phyloP scores from a whole-genome alignment of 2,797 vertebrate species.

The Pseudochromis fuscus region DNA sequence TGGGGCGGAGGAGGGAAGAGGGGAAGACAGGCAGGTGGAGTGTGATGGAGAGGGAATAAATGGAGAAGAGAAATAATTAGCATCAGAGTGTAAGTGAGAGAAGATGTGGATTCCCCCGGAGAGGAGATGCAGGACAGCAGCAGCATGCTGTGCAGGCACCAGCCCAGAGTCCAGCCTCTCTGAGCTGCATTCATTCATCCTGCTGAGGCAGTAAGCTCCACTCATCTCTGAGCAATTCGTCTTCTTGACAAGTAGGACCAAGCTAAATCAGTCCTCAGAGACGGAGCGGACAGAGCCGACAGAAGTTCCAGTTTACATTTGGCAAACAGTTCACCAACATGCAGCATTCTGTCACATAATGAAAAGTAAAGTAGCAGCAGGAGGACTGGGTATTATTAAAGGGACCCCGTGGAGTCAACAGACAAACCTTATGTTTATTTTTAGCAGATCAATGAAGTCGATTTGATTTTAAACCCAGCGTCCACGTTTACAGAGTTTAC shows the following conservation, averaged over 20 bases:
- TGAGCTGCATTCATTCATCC: neutral
- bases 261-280: constrained; percentile 16
- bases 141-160: constrained; percentile 63
- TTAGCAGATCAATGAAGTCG: neutral
- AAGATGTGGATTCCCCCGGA: constrained; percentile 18
- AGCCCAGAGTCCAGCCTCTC: constrained; percentile 38
- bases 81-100: neutral
- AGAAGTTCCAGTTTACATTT: constrained; percentile 12
- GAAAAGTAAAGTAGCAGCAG: constrained; percentile 2
- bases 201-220: neutral
- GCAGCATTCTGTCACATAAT: neutral
- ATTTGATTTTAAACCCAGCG: no score
- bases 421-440: neutral
- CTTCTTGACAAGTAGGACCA: no score
- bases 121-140: constrained; percentile 42
- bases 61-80: constrained; percentile 6
- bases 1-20: neutral
- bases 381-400: neutral
- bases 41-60: neutral
- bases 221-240: neutral
- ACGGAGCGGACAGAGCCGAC: neutral
- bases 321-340: constrained; percentile 9
- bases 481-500: neutral
- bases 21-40: neutral
- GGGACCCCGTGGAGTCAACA: neutral